A percentile compares a stretch with the other conserved stretches of the same genome.
phyloP scores from a whole-genome alignment of 2,113 vertebrate genomes.

The rat (Rattus norvegicus) region GRCr8 NC_086029.1:47813001-47813500 shows the following conservation, averaged over 20 bases:
- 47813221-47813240: background rate
- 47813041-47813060: background rate
- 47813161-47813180: rapidly evolving
- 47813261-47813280: background rate
- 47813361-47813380: background rate
- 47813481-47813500: background rate
- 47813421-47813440: background rate
- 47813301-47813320: background rate
- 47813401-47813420: background rate
- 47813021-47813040: background rate
- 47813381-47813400: background rate
- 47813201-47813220: background rate
- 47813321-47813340: background rate
- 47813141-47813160: background rate
- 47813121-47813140: background rate
- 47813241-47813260: background rate
- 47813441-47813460: background rate
- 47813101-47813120: too few species aligned
- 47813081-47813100: background rate
- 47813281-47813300: background rate
- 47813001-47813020: background rate
- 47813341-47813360: background rate
- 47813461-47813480: background rate
- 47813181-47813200: background rate
- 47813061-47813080: background rate